Base-by-base conservation (phyloP, 1,140 invertebrate genomes). In the Aplysia californica region DNA sequence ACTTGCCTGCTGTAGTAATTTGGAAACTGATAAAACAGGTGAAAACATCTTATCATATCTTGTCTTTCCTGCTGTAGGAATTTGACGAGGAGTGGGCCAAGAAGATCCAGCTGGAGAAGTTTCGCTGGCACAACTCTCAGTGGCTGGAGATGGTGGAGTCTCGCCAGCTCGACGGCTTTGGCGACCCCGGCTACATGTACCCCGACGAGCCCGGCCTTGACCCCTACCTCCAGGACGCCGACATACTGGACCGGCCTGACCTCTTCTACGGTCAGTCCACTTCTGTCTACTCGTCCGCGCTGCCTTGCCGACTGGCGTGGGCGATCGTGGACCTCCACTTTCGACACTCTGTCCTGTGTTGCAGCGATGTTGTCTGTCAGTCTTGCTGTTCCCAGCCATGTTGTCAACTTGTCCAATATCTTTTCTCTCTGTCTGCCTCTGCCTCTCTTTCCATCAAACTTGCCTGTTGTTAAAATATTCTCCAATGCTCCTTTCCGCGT, bases 61-160 rank as follows among this genome's bases (percentile, higher is more conserved):
- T 71, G 31, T 29, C 33, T 66, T 66, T 66, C 5, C 36, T 64
- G 6, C 18, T 85, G 44, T 77, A 94, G 93, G 93, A 97, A 87
- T 94, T 94, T 87, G 94, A 97, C 89, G 93, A 93, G 80, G 94
- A 96, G 75, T 99, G 97, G 97, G 94, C 95, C 2, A 94, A 93
- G 39, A 93, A 96, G 80, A 98, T 99, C 73, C 95, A 96, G 91
- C 92, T 96, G 78, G 97, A 98, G 90, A 95, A 97, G 83, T 99
- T 99, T 88, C 92, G 96, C 29, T 96, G 95, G 88, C 96, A 99
- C 89, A 99, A 99, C 90, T 95, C 95, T 0, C 96, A 99, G 87
- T 99, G 98, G 98, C 89, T 99, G 64, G 96, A 97, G 83, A 98
- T 99, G 94, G 96, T 99, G 35, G 95, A 90, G 83, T 84, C 85